phyloP scores from a whole-genome alignment of 2,113 vertebrate species.

The Alaudala cheleensis region DNA sequence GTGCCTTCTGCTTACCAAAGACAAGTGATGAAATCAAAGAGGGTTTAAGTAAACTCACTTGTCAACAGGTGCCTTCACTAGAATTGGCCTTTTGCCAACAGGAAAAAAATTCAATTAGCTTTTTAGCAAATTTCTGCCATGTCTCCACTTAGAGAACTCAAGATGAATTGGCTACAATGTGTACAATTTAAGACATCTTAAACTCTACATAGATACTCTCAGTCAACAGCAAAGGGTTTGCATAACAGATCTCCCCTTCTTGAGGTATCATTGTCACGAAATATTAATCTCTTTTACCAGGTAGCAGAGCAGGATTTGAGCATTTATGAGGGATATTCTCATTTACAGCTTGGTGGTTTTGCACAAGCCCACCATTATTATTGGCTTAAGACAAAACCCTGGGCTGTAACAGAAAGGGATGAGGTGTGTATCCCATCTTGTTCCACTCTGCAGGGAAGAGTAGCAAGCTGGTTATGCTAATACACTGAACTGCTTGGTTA shows the following conservation, averaged over 20 bases:
- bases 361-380: background rate
- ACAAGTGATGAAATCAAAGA: conserved; percentile 30
- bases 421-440: background rate
- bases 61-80: background rate
- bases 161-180: background rate
- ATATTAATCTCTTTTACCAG: background rate
- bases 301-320: background rate
- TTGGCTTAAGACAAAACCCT: background rate
- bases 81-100: background rate
- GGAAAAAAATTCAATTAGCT: background rate
- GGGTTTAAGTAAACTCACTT: background rate
- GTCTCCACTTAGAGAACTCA: background rate
- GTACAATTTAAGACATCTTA: background rate
- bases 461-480: background rate
- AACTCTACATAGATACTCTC: background rate
- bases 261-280: background rate
- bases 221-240: background rate
- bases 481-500: background rate
- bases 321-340: background rate
- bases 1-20: conserved; percentile 28
- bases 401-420: background rate
- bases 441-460: background rate
- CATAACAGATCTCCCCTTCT: background rate
- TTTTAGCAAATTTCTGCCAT: conserved; percentile 2
- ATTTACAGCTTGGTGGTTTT: background rate